Conservation (phyloP, 37 sponge, comb jelly and placozoan species). For the Cliona cf. orientalis region DNA sequence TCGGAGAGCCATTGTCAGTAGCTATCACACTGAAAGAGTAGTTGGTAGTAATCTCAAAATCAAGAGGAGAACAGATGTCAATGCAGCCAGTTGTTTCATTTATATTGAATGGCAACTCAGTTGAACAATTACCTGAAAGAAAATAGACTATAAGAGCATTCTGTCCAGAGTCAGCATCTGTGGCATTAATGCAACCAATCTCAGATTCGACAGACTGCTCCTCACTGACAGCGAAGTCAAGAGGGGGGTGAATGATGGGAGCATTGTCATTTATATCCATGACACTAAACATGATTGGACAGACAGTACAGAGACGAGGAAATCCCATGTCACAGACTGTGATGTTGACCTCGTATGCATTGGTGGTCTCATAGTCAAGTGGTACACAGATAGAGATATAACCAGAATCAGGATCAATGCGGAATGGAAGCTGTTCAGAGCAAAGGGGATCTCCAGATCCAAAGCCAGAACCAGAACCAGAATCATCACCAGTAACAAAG, state of each 20-base stretch:
- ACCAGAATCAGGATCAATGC: constrained; percentile 55
- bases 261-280: constrained; percentile 72
- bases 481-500: background rate
- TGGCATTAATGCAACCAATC: constrained; percentile 65
- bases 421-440: constrained; percentile 35
- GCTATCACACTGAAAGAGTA: constrained; percentile 57
- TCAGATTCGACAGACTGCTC: constrained; percentile 21
- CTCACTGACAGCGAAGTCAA: constrained; percentile 64
- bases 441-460: constrained; percentile 39
- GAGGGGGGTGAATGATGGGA: constrained; percentile 43
- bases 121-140: constrained; percentile 19
- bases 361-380: constrained; percentile 59
- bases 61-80: constrained; percentile 33
- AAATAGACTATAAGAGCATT: constrained; percentile 32
- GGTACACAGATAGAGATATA: constrained; percentile 23
- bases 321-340: constrained; percentile 55
- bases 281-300: constrained; percentile 40
- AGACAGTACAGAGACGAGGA: constrained; percentile 25
- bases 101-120: constrained; percentile 49
- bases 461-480: constrained; percentile 7
- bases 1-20: constrained; percentile 52
- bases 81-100: constrained; percentile 60
- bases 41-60: constrained; percentile 47
- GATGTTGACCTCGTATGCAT: constrained; percentile 40
- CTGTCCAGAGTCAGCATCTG: constrained; percentile 68